Conservation (phyloP, 92 coral and sea anemone genomes). For the Desmophyllum pertusum region DNA sequence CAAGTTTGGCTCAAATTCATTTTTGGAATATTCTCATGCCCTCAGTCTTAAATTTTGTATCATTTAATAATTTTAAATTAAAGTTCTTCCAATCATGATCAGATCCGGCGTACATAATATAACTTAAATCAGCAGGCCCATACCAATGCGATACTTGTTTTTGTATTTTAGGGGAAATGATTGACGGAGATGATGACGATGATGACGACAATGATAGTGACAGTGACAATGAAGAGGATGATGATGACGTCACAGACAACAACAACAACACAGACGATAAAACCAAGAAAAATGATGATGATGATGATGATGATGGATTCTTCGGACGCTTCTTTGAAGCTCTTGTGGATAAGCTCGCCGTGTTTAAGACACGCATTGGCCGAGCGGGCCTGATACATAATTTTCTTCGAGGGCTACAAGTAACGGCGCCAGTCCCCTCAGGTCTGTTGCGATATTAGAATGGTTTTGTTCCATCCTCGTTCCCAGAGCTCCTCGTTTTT, state of each 20-base stretch:
- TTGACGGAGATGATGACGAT: constrained; percentile 1
- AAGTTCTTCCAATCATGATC: too few species aligned
- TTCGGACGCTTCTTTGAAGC: constrained; percentile 7
- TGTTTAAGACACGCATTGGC: constrained; percentile 70
- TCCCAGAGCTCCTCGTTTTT: too few species aligned
- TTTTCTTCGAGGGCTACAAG: constrained; percentile 72
- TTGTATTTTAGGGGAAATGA: background rate
- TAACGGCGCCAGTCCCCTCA: constrained; percentile 13
- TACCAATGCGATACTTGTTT: background rate
- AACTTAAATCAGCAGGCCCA: too few species aligned
- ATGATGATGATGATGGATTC: constrained; percentile 21
- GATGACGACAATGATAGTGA: constrained; percentile 24
- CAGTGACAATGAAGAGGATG: constrained; percentile 15
- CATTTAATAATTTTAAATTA: too few species aligned
- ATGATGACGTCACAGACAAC: background rate
- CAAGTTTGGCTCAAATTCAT: too few species aligned
- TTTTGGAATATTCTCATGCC: too few species aligned
- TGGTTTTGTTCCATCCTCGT: background rate
- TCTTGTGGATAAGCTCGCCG: constrained; percentile 50
- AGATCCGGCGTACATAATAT: too few species aligned
- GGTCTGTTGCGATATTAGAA: background rate
- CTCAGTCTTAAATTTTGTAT: too few species aligned
- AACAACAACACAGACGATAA: background rate
- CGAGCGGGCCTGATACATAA: constrained; percentile 91
- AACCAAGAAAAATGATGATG: constrained; percentile 3